Conservation (phyloP, 2,888 invertebrate genomes). For the Neuroscelio doddi region DNA sequence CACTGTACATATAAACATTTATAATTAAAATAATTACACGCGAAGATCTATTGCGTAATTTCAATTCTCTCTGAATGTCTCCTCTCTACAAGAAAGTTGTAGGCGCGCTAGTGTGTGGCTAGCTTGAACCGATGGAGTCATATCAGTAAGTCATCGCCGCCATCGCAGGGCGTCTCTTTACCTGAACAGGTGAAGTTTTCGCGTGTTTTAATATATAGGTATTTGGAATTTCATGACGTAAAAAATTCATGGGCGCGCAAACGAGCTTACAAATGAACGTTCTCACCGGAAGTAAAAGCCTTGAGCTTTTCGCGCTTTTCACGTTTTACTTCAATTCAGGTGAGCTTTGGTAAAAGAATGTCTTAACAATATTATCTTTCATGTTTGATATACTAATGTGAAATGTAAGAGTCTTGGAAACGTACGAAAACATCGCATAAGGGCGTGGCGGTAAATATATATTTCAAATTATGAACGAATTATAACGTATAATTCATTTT, state of each 20-base stretch:
- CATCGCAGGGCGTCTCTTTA: constrained; percentile 33
- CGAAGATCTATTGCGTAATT: constrained; percentile 20
- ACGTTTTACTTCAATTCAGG: constrained; percentile 50
- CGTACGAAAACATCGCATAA: too few species aligned
- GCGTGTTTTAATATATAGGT: constrained; percentile 21
- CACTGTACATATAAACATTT: too few species aligned
- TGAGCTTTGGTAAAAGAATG: constrained; percentile 27
- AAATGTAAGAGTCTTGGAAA: too few species aligned
- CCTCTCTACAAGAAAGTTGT: constrained; percentile 23
- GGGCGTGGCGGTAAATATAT: too few species aligned
- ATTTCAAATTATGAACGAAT: too few species aligned
- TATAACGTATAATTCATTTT: too few species aligned
- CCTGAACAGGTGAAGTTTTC: constrained; percentile 37
- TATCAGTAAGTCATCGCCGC: constrained; percentile 37
- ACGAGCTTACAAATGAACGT: constrained; percentile 45
- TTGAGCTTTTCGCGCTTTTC: constrained; percentile 49
- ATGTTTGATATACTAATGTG: too few species aligned
- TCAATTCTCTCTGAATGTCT: constrained; percentile 5
- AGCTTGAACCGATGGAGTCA: background rate
- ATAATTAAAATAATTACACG: too few species aligned
- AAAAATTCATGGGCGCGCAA: constrained; percentile 8
- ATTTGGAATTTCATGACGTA: constrained; percentile 15
- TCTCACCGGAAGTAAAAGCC: constrained; percentile 12
- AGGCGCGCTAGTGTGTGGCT: constrained; percentile 27
- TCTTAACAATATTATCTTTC: too few species aligned